Conservation (phyloP, 2,888 invertebrate genomes). For the Carterocephalus palaemon region DNA sequence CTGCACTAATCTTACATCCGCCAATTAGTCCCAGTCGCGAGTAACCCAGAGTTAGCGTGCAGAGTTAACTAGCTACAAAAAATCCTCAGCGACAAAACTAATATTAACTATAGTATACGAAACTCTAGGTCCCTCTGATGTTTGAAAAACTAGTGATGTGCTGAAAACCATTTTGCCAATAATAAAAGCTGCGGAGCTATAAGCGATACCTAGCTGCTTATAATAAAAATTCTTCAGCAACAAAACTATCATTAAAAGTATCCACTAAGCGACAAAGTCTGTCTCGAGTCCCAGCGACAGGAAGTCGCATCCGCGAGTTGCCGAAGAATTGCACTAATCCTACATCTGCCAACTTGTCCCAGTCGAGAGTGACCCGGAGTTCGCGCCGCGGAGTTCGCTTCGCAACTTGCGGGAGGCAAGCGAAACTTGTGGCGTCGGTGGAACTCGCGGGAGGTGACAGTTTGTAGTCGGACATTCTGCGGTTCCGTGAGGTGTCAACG, state of each 20-base stretch:
- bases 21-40: too few relatives aligned
- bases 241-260: slow-evolving; percentile 1
- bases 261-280: background rate
- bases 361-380: slow-evolving; percentile 18
- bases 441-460: slow-evolving; percentile 28
- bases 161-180: too few relatives aligned
- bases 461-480: slow-evolving; percentile 52
- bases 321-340: slow-evolving; percentile 18
- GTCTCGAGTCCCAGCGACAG: background rate
- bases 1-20: too few relatives aligned
- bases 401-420: slow-evolving; percentile 18
- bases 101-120: too few relatives aligned
- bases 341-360: slow-evolving; percentile 19
- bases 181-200: too few relatives aligned
- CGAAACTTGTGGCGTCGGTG: slow-evolving; percentile 15
- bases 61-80: too few relatives aligned
- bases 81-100: too few relatives aligned
- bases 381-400: slow-evolving; percentile 15
- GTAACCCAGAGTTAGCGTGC: too few relatives aligned
- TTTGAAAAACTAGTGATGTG: too few relatives aligned
- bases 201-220: too few relatives aligned
- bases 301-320: slow-evolving; percentile 3
- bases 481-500: slow-evolving; percentile 26
- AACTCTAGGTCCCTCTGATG: too few relatives aligned
- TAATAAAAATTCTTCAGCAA: too few relatives aligned